A percentile compares a stretch with the other conserved stretches of the same genome.
phyloP scores from a whole-genome alignment of 2,113 vertebrate genomes.

The Microtus pennsylvanicus region DNA sequence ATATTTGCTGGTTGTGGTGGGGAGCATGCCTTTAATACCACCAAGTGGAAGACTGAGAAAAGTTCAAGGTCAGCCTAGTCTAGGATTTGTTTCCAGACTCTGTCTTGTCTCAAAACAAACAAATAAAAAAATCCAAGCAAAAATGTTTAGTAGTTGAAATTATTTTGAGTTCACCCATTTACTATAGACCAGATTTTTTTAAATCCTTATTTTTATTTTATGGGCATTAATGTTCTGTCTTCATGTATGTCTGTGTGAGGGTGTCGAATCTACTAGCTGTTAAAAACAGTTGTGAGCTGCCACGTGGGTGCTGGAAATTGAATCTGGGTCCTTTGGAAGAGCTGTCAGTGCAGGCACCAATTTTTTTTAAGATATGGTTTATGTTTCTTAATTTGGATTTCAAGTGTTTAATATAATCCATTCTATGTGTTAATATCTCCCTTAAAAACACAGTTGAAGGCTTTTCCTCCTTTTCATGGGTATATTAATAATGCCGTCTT shows the following conservation, averaged over 20 bases:
- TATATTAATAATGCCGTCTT: conserved; percentile 22
- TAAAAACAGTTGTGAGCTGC: not conserved
- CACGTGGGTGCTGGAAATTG: not conserved
- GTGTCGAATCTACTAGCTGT: not conserved
- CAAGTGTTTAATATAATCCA: conserved; percentile 5
- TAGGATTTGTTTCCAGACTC: not conserved
- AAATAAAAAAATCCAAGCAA: not conserved
- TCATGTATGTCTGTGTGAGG: not conserved
- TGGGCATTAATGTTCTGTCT: not conserved
- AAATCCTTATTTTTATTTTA: not conserved
- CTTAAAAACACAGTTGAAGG: not conserved
- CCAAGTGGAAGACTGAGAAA: not conserved
- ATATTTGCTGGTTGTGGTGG: not conserved
- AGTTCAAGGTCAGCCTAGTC: not conserved
- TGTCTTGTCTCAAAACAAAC: not conserved
- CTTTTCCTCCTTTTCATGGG: not conserved
- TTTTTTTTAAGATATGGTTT: not conserved
- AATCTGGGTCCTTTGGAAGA: not conserved
- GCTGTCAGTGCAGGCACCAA: not conserved
- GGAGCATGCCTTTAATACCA: not conserved
- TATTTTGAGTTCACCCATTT: conserved; percentile 55
- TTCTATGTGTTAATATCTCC: not conserved
- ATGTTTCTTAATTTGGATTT: conserved; percentile 52
- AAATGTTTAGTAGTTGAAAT: conserved; percentile 23
- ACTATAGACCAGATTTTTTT: conserved; percentile 15